Evolutionary conservation across 2,797 vertebrate species (phyloP).

Genomic region (Centropyge bicolor): DNA sequence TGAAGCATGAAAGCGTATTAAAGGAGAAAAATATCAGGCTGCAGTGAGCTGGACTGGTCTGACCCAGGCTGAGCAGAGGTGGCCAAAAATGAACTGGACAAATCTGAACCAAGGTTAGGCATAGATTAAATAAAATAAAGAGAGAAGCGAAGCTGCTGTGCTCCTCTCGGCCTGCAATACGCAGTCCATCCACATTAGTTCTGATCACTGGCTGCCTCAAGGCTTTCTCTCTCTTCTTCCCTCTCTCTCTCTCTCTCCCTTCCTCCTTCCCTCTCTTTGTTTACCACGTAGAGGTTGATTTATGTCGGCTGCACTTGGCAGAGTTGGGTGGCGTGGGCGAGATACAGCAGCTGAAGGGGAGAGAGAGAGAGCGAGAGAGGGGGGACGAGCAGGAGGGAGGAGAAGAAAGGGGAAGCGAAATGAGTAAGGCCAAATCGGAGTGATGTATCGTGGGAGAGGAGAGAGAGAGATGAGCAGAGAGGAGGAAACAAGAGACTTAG

Average conservation of each 20-base stretch:
- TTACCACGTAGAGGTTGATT: slow-evolving; percentile 82
- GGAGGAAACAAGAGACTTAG: slow-evolving; percentile 35
- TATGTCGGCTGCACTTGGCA: slow-evolving; percentile 81
- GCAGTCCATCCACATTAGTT: slow-evolving; percentile 83
- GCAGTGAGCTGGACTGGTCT: slow-evolving; percentile 11
- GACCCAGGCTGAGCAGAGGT: slow-evolving; percentile 34
- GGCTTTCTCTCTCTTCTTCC: slow-evolving; percentile 58
- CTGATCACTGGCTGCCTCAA: slow-evolving; percentile 78
- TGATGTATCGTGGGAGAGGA: slow-evolving; percentile 51
- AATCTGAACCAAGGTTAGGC: slow-evolving; percentile 35
- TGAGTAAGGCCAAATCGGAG: slow-evolving; percentile 62
- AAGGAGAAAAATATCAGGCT: slow-evolving; percentile 20
- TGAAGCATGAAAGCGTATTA: slow-evolving; percentile 1
- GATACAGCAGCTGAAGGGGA: slow-evolving; percentile 75
- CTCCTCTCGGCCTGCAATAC: slow-evolving; percentile 67
- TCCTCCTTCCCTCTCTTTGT: slow-evolving; percentile 71
- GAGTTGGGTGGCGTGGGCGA: slow-evolving; percentile 81
- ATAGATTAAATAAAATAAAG: slow-evolving; percentile 50
- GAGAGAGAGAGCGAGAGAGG: slow-evolving; percentile 47
- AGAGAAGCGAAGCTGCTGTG: slow-evolving; percentile 46
- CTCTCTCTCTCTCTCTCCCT: neutral
- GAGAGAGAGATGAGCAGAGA: slow-evolving; percentile 41
- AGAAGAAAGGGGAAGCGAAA: slow-evolving; percentile 49
- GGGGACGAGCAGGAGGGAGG: slow-evolving; percentile 32
- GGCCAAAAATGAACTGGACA: slow-evolving; percentile 15